Conservation (phyloP, 2,888 invertebrate genomes). For the Cremastinae sp. region DNA sequence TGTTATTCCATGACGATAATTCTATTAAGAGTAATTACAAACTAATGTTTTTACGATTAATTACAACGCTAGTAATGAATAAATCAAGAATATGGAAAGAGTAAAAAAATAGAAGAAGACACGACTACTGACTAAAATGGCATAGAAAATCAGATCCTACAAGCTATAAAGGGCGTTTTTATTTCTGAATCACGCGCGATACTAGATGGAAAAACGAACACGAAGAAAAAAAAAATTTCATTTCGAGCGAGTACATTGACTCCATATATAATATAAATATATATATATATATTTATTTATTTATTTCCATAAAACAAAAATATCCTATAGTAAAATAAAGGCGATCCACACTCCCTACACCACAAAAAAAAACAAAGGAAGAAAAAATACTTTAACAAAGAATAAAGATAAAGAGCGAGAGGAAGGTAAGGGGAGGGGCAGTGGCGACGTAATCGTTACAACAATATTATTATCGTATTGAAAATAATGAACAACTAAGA, state of each 20-base stretch:
- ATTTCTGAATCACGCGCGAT: constrained; percentile 37
- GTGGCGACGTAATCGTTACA: constrained; percentile 20
- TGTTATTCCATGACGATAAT: constrained; percentile 50
- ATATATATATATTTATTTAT: constrained; percentile 22
- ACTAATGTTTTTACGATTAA: constrained; percentile 32
- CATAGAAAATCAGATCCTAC: constrained; percentile 73
- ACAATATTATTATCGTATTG: too few species aligned
- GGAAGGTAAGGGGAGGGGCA: constrained; percentile 21
- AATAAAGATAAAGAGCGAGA: constrained; percentile 45
- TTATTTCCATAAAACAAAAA: constrained; percentile 34
- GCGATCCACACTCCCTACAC: constrained; percentile 57
- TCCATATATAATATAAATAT: constrained; percentile 16
- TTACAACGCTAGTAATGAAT: constrained; percentile 53
- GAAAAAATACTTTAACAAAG: constrained; percentile 37
- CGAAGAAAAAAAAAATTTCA: constrained; percentile 25
- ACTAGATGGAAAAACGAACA: constrained; percentile 55
- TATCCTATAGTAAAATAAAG: constrained; percentile 38
- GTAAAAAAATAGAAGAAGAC: constrained; percentile 64
- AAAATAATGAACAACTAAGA: constrained; percentile 42
- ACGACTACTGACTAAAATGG: constrained; percentile 74
- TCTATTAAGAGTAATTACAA: constrained; percentile 56
- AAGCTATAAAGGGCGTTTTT: constrained; percentile 61
- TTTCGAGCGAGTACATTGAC: constrained; percentile 34
- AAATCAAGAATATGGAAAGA: constrained; percentile 56
- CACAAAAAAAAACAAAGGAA: constrained; percentile 39